Evolutionary conservation across 2,797 vertebrate species (phyloP).

Genomic region (Jordanella pulchra): DNA sequence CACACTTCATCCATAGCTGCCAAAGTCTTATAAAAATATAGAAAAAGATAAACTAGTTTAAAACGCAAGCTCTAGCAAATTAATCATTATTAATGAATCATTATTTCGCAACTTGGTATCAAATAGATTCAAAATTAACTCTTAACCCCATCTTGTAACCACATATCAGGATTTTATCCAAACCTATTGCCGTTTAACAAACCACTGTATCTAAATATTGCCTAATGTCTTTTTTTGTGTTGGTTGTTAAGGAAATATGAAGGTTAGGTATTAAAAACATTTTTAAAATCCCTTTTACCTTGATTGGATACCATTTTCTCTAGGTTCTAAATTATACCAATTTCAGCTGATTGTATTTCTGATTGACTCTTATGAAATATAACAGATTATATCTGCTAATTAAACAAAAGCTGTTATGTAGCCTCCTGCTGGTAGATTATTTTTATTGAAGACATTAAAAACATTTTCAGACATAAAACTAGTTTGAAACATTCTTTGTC

Average conservation of each 20-base stretch:
- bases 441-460: background rate
- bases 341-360: constrained; percentile 2
- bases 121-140: background rate
- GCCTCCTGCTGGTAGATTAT: background rate
- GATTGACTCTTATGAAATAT: background rate
- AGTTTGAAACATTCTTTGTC: background rate
- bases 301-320: background rate
- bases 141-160: background rate
- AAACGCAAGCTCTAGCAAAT: too few species aligned
- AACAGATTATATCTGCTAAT: background rate
- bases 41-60: background rate
- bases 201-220: background rate
- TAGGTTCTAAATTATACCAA: background rate
- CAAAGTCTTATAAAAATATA: background rate
- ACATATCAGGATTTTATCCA: background rate
- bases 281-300: background rate
- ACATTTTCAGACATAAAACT: background rate
- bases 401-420: background rate
- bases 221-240: background rate
- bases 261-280: background rate
- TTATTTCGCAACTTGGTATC: background rate
- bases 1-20: background rate
- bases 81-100: background rate
- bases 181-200: background rate
- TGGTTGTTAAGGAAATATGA: background rate